These are phyloP conservation scores for Drosophila longiperda DNA, from an alignment of 2,888 invertebrate genomes.

Conservation along the genomic window DNA sequence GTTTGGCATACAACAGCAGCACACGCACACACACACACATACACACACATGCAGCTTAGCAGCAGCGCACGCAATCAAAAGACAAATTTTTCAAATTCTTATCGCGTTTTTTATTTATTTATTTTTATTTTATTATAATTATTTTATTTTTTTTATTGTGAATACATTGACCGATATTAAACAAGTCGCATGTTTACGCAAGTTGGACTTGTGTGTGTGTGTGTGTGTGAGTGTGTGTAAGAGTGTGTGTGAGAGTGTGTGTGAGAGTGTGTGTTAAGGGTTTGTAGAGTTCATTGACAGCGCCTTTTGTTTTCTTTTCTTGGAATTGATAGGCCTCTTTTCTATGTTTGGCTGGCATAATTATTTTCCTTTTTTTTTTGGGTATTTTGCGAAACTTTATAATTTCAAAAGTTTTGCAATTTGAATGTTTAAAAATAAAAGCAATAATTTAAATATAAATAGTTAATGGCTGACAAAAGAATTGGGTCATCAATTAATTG, in stretches of 20 bases:
- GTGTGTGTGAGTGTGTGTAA: slow-evolving; percentile 16
- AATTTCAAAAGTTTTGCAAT: slow-evolving; percentile 18
- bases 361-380: slow-evolving; percentile 3
- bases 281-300: slow-evolving; percentile 72
- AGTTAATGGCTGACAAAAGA: slow-evolving; percentile 58
- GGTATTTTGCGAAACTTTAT: slow-evolving; percentile 7
- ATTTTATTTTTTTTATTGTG: slow-evolving; percentile 36
- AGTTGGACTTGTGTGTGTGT: slow-evolving; percentile 21
- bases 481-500: slow-evolving; percentile 73
- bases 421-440: slow-evolving; percentile 43
- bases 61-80: slow-evolving; percentile 69
- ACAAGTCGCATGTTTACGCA: slow-evolving; percentile 65
- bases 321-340: slow-evolving; percentile 30
- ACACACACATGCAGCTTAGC: slow-evolving; percentile 2
- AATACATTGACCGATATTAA: slow-evolving; percentile 82
- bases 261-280: slow-evolving; percentile 57
- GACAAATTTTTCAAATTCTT: slow-evolving; percentile 78
- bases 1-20: slow-evolving; percentile 67
- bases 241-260: slow-evolving; percentile 20
- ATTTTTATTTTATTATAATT: slow-evolving; percentile 23
- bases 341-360: slow-evolving; percentile 27
- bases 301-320: slow-evolving; percentile 38
- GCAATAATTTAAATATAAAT: slow-evolving; percentile 63
- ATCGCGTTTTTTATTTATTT: slow-evolving; percentile 66
- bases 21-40: slow-evolving; percentile 19